Base-by-base conservation (phyloP, 1,140 invertebrate genomes). In the Prorops nasuta region DNA sequence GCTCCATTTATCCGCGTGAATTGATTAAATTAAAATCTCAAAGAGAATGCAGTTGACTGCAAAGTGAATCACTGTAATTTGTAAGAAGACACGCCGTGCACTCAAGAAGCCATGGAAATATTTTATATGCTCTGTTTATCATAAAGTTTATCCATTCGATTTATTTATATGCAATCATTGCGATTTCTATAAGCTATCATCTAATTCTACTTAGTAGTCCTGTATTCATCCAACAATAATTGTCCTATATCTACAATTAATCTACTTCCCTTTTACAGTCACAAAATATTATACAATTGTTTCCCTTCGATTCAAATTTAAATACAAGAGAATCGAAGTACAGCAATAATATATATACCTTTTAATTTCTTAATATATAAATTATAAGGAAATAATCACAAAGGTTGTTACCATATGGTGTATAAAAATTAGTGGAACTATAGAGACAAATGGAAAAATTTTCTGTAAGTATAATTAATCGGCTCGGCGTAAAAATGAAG, bases 81-180 rank as follows among this genome's bases (percentile, higher is more conserved):
- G 21, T 48, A 54, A 37, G 15, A 15, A 37, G 38, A 46, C 22
- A 38, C 21, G 50, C 32, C 21, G 28, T 22, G 22, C 22, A 41
- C 14, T 10, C 16, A 51, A 20, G 16, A 52, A 59, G 39, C 57
- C 38, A 58, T 38, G 43, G 39, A 57, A 56, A 56, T 56, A 52
- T 22, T 44, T 51, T 59, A 35, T 47, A 69, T 58, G 66, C 62
- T 67, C 63, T 64, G 63, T 47, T 72, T 64, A 44, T 48, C 36
- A 46, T n/a, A 35, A 52, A 39, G 36, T 58, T 56, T 40, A 51
- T 54, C 47, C 51, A 53, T 47, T 43, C 35, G 16, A 18, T 10
- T 35, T 8, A 3, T n/a, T 8, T n/a, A 35, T 4, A n/a, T n/a
- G 15, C 12, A 35, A 15, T 15, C 14, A 4, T 4, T 14, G 3